Conservation (phyloP, 2,888 invertebrate species). For the Agrilus mali region DNA sequence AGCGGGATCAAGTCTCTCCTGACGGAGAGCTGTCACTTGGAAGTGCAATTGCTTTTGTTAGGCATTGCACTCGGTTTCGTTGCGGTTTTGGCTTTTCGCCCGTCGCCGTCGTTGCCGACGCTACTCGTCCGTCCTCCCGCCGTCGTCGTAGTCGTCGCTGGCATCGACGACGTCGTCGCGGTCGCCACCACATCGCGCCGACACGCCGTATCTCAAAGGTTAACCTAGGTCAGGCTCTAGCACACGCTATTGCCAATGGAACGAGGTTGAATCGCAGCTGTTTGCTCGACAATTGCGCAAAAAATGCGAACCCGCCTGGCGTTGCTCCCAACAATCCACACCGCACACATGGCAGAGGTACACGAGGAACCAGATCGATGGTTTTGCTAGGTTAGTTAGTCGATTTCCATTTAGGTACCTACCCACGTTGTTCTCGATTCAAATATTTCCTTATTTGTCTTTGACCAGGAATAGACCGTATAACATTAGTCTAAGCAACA, state of each 20-base stretch:
- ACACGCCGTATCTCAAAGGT: constrained; percentile 13
- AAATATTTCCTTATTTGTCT: too few relatives aligned
- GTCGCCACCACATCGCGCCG: constrained; percentile 1
- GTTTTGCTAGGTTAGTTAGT: too few relatives aligned
- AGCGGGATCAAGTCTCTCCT: constrained; percentile 17
- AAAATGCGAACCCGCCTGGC: too few relatives aligned
- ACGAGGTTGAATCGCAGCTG: background rate
- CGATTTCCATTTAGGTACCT: too few relatives aligned
- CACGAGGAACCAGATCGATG: too few relatives aligned
- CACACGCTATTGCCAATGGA: constrained; percentile 17
- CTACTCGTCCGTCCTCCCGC: background rate
- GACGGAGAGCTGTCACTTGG: constrained; percentile 20
- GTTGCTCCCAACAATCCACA: too few relatives aligned
- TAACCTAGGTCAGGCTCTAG: constrained; percentile 21
- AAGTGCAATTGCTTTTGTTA: constrained; percentile 22
- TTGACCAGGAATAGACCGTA: too few relatives aligned
- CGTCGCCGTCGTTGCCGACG: constrained; percentile 4
- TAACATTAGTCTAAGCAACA: too few relatives aligned
- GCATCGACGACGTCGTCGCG: too few relatives aligned
- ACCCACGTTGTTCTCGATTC: too few relatives aligned
- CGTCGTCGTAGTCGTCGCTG: too few relatives aligned
- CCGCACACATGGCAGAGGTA: too few relatives aligned
- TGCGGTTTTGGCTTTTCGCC: constrained; percentile 12
- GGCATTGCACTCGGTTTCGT: constrained; percentile 20
- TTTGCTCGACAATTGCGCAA: background rate